Conservation (phyloP, 1,140 invertebrate species). For the Notospermus geniculatus region DNA sequence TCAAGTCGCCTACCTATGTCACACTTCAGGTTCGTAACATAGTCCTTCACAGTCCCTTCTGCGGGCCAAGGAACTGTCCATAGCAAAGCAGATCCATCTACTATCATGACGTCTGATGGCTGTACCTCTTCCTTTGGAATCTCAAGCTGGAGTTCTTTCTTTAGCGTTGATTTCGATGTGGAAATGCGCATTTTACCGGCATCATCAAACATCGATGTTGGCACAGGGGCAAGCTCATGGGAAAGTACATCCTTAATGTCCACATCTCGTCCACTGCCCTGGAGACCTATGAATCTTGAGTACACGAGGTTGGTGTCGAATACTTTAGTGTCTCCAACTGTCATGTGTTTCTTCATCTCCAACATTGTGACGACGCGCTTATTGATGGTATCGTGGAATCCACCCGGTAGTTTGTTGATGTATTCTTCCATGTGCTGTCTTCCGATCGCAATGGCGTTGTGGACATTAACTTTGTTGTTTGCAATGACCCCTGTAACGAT, state of each 20-base stretch:
- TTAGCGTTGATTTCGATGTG: conserved; percentile 15
- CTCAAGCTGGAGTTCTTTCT: conserved; percentile 14
- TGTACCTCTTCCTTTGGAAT: too few relatives aligned
- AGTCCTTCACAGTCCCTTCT: not conserved
- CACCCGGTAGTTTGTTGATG: not conserved
- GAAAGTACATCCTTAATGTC: conserved; percentile 9
- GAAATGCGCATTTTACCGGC: conserved; percentile 12
- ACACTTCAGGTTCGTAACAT: too few relatives aligned
- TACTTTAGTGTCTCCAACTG: not conserved
- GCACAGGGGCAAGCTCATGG: conserved; percentile 9
- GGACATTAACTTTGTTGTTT: conserved; percentile 12
- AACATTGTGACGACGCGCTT: not conserved
- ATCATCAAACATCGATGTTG: conserved; percentile 20
- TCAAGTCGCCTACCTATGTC: too few relatives aligned
- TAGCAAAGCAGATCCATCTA: conserved; percentile 26
- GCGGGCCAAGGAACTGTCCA: conserved; percentile 22
- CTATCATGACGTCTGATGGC: conserved; percentile 4
- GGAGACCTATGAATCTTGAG: conserved; percentile 11
- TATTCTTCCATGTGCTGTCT: conserved; percentile 8
- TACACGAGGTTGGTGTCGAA: conserved; percentile 6
- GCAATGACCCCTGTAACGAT: conserved; percentile 16
- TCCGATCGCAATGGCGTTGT: conserved; percentile 9
- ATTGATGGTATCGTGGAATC: not conserved
- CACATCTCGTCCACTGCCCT: not conserved
- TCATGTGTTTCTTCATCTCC: not conserved